Percentiles rank a stretch among this genome's conserved stretches.
phyloP scores from a whole-genome alignment of 2,888 invertebrate genomes.

The Cenopis cana region DNA sequence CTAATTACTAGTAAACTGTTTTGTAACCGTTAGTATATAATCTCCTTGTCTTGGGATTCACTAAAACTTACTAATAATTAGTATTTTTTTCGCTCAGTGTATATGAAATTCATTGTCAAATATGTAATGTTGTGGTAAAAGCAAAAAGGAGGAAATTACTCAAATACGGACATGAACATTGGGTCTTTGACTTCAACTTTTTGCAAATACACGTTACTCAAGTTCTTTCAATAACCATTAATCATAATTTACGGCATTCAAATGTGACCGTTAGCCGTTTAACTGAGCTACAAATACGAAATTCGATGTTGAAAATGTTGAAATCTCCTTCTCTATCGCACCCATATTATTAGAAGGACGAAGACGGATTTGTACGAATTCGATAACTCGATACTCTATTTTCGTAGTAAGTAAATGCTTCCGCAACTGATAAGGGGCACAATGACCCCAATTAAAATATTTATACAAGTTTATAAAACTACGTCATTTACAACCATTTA shows the following conservation, averaged over 20 bases:
- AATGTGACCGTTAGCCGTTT: slow-evolving; percentile 36
- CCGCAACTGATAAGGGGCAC: slow-evolving; percentile 66
- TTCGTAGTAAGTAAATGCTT: slow-evolving; percentile 41
- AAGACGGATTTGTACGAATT: no score
- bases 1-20: no score
- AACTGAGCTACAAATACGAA: background rate
- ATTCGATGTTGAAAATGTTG: no score
- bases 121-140: no score
- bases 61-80: no score
- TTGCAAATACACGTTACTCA: slow-evolving; percentile 2
- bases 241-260: slow-evolving; percentile 27
- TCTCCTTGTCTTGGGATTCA: no score
- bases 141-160: background rate
- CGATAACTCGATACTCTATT: no score
- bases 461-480: slow-evolving; percentile 58
- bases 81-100: no score
- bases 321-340: no score
- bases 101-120: no score
- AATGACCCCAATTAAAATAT: slow-evolving; percentile 71
- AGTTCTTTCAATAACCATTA: slow-evolving; percentile 27
- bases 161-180: background rate
- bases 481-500: background rate
- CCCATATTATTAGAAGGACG: no score
- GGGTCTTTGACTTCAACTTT: slow-evolving; percentile 17
- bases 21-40: no score